A percentile compares a stretch with the other conserved stretches of the same genome.
phyloP scores from a whole-genome alignment of 2,888 invertebrate species.

The Nymphalis urticae region DNA sequence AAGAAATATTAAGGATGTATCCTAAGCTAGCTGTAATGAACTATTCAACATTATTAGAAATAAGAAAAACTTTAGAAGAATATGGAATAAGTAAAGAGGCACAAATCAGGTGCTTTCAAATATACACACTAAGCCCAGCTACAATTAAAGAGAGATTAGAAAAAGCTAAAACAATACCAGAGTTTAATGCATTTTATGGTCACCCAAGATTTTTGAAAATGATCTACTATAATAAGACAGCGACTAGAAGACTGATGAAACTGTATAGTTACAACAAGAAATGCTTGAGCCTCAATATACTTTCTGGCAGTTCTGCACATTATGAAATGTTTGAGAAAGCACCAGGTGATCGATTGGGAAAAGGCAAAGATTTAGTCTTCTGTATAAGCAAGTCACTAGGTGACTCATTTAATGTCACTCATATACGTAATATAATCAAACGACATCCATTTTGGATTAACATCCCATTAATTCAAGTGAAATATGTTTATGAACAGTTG shows the following conservation, averaged over 20 bases:
- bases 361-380: constrained; percentile 71
- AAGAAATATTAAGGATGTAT: constrained; percentile 67
- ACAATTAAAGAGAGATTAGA: constrained; percentile 66
- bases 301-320: constrained; percentile 67
- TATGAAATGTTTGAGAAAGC: constrained; percentile 70
- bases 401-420: constrained; percentile 50
- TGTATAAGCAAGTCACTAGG: constrained; percentile 62
- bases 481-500: constrained; percentile 62
- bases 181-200: constrained; percentile 61
- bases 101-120: constrained; percentile 71
- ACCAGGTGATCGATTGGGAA: constrained; percentile 71
- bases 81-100: constrained; percentile 66
- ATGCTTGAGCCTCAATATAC: constrained; percentile 69
- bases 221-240: constrained; percentile 69
- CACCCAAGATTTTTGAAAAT: constrained; percentile 75
- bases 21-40: constrained; percentile 69
- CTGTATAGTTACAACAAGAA: constrained; percentile 67
- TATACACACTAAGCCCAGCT: constrained; percentile 59
- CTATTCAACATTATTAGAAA: constrained; percentile 58
- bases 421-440: constrained; percentile 57
- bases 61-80: constrained; percentile 60
- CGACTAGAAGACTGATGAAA: constrained; percentile 57
- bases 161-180: constrained; percentile 63
- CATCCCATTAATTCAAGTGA: constrained; percentile 67
- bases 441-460: constrained; percentile 76